Conservation (phyloP, 2,888 invertebrate genomes). For the Ganaspis brasiliensis region DNA sequence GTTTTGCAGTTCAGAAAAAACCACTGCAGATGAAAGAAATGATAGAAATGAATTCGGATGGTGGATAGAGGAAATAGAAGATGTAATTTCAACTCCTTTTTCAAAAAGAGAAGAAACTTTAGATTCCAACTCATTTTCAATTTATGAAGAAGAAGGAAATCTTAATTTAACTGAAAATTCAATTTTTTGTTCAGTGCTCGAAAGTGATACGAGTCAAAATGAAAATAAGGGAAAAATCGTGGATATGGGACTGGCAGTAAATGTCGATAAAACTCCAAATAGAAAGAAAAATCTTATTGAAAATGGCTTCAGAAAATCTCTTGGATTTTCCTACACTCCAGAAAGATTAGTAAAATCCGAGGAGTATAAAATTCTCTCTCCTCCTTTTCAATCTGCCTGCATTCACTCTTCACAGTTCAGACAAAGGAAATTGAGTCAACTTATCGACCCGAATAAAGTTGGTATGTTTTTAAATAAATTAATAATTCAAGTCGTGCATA, state of each 20-base stretch:
- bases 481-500: too few species aligned
- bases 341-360: conserved; percentile 73
- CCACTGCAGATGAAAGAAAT: conserved; percentile 40
- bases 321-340: conserved; percentile 70
- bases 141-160: background rate
- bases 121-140: background rate
- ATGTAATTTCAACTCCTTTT: background rate
- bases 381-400: conserved; percentile 56
- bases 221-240: background rate
- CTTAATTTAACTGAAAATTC: background rate
- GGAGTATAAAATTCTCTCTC: conserved; percentile 73
- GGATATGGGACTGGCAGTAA: background rate
- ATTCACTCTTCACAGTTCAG: conserved; percentile 24
- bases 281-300: background rate
- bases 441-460: conserved; percentile 58
- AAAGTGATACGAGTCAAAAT: background rate
- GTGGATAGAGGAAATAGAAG: conserved; percentile 68
- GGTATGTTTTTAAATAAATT: conserved; percentile 52
- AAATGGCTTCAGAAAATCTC: conserved; percentile 20
- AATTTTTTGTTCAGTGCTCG: background rate
- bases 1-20: background rate
- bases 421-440: conserved; percentile 54
- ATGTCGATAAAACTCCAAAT: background rate
- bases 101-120: background rate
- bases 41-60: conserved; percentile 74